Conservation (phyloP, 2,888 invertebrate genomes). For the Altica lythri region DNA sequence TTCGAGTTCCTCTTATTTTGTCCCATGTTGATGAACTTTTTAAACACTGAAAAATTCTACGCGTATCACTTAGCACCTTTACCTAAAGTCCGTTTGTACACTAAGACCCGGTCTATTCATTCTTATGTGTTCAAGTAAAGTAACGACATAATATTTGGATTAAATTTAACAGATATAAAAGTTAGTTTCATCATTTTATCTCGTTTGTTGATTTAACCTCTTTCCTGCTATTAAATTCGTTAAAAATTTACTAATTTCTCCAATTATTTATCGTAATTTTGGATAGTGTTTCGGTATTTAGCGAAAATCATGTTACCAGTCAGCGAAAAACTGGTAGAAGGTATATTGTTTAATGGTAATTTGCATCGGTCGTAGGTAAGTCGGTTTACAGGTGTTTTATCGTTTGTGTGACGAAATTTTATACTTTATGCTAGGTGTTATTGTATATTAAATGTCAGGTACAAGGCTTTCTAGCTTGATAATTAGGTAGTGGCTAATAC, state of each 20-base stretch:
- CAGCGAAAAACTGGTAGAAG: background rate
- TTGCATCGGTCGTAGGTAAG: background rate
- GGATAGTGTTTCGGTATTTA: slow-evolving; percentile 3
- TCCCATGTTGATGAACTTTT: slow-evolving; percentile 22
- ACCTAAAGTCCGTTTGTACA: slow-evolving; percentile 9
- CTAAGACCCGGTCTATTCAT: slow-evolving; percentile 25
- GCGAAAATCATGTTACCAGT: background rate
- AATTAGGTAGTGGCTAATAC: slow-evolving; percentile 19
- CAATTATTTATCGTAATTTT: background rate
- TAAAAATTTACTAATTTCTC: slow-evolving; percentile 13
- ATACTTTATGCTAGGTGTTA: slow-evolving; percentile 17
- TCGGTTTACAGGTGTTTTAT: slow-evolving; percentile 27
- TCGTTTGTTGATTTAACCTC: slow-evolving; percentile 43
- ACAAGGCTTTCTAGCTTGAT: slow-evolving; percentile 33
- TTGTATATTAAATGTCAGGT: slow-evolving; percentile 32
- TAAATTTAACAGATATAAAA: slow-evolving; percentile 34
- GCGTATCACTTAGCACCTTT: slow-evolving; percentile 19
- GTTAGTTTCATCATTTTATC: slow-evolving; percentile 43
- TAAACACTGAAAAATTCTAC: slow-evolving; percentile 18
- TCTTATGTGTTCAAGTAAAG: slow-evolving; percentile 43
- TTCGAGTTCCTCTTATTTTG: slow-evolving; percentile 32
- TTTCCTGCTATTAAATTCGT: slow-evolving; percentile 22
- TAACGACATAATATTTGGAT: slow-evolving; percentile 41
- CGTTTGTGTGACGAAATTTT: slow-evolving; percentile 26
- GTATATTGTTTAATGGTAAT: background rate